Base-by-base conservation (phyloP, 2,113 vertebrate species). In the Tragelaphus scriptus region DNA sequence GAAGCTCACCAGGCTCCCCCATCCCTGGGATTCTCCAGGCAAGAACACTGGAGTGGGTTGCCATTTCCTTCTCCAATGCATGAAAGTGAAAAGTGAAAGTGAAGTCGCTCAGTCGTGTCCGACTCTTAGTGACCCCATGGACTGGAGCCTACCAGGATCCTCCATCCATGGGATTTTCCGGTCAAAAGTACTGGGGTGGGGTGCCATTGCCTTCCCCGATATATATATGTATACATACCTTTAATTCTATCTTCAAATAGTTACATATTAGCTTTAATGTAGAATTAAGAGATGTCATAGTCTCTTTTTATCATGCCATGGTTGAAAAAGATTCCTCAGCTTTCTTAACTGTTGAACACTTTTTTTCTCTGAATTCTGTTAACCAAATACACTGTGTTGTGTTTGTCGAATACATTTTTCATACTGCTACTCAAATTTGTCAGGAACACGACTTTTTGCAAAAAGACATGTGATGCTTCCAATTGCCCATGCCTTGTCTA, bases 1-100 rank as follows among this genome's bases (percentile, higher is more conserved):
- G 2, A 26, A 61, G 26, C 59, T 2, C 59, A 0, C 12, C 12
- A 61, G 59, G 26, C 12, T 28, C 26, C 5, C 11, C 59, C 0
- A 0, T 61, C 58, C 55, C 55, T 56, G 55, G 17, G 55, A 56
- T 19, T 56, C 55, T 56, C 19, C 7, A 21, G 0, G 55, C 55
- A 56, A 56, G 19, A 56, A 56, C 55, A 56, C 19, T 56, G 55
- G 19, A 56, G 55, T 21, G 55, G 19, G 7, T 1, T 56, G 19
- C 55, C 55, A 56, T 56, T 21, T 56, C 55, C 55, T 21, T n/a
- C n/a, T n/a, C n/a, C n/a, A n/a, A n/a, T n/a, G n/a, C n/a, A n/a
- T n/a, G n/a, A n/a, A n/a, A n/a, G n/a, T n/a, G n/a, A n/a, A n/a
- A n/a, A n/a, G n/a, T n/a, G n/a, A n/a, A n/a, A n/a, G n/a, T n/a